Percentiles rank a stretch among this genome's conserved stretches.
Evolutionary conservation across 2,888 invertebrate genomes (phyloP).

Genomic region (Syritta pipiens): DNA sequence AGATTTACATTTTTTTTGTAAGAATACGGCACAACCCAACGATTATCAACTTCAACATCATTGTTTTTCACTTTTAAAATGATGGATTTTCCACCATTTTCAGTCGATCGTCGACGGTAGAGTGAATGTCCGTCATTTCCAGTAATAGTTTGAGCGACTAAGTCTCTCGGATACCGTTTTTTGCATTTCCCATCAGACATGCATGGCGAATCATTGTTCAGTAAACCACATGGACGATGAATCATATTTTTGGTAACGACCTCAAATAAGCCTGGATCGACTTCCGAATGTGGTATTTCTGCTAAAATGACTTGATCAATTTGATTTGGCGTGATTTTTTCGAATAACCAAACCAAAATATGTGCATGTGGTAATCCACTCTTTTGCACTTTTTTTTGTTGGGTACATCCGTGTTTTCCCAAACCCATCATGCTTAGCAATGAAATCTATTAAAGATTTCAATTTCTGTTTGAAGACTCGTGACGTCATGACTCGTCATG

Average conservation of each 20-base stretch:
- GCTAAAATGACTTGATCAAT: neutral
- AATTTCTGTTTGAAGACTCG: too few species aligned
- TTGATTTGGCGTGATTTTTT: neutral
- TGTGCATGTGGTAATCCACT: constrained; percentile 1
- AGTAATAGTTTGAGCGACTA: constrained; percentile 8
- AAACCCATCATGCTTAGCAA: neutral
- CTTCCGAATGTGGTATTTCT: too few species aligned
- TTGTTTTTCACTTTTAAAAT: too few species aligned
- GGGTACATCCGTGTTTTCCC: constrained; percentile 15
- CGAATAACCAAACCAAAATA: neutral
- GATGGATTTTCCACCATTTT: constrained; percentile 42
- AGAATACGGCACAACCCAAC: too few species aligned
- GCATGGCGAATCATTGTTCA: too few species aligned
- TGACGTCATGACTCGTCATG: too few species aligned
- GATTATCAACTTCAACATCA: too few species aligned
- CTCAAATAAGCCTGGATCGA: too few species aligned
- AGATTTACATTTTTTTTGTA: too few species aligned
- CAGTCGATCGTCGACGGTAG: constrained; percentile 52
- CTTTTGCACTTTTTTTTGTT: constrained; percentile 4
- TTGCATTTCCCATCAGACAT: constrained; percentile 75
- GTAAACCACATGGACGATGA: too few species aligned
- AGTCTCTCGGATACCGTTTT: constrained; percentile 72
- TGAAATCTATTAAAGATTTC: too few species aligned
- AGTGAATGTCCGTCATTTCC: constrained; percentile 38
- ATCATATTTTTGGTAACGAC: too few species aligned